Evolutionary conservation across 2,113 vertebrate genomes (phyloP).

Genomic region (Chitala chitala): DNA sequence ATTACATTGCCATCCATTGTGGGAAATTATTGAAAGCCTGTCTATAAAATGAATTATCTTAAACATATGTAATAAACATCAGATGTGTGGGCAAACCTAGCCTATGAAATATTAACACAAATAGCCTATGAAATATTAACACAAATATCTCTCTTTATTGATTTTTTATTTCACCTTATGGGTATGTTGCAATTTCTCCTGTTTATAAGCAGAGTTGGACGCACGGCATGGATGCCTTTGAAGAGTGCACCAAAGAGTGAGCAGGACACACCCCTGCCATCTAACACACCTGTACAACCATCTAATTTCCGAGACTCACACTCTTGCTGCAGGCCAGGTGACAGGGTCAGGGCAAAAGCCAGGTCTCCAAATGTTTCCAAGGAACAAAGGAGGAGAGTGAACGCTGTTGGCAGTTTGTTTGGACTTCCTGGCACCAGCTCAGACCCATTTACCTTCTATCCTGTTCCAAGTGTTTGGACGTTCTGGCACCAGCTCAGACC

Average conservation of each 20-base stretch:
- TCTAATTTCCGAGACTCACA: not conserved
- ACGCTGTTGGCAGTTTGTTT: too few species aligned
- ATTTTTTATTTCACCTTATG: not conserved
- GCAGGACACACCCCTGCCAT: not conserved
- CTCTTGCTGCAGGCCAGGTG: too few species aligned
- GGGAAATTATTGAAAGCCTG: conserved; percentile 2
- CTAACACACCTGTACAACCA: not conserved
- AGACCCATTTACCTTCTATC: too few species aligned
- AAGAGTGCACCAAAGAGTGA: not conserved
- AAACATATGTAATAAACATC: conserved; percentile 13
- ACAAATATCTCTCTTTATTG: not conserved
- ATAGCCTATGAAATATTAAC: too few species aligned
- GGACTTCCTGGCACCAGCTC: too few species aligned
- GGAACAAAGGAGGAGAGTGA: too few species aligned
- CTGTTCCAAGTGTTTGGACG: too few species aligned
- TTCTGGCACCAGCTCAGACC: too few species aligned
- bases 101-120: conserved; percentile 12
- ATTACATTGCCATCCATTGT: conserved; percentile 26
- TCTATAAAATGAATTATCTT: conserved; percentile 22
- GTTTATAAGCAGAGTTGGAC: not conserved
- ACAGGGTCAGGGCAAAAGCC: too few species aligned
- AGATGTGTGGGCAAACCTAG: not conserved
- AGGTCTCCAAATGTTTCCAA: too few species aligned
- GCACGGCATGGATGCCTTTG: not conserved
- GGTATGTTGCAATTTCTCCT: not conserved